phyloP scores from a whole-genome alignment of 2,888 invertebrate genomes.

The Tridacna crocea region DNA sequence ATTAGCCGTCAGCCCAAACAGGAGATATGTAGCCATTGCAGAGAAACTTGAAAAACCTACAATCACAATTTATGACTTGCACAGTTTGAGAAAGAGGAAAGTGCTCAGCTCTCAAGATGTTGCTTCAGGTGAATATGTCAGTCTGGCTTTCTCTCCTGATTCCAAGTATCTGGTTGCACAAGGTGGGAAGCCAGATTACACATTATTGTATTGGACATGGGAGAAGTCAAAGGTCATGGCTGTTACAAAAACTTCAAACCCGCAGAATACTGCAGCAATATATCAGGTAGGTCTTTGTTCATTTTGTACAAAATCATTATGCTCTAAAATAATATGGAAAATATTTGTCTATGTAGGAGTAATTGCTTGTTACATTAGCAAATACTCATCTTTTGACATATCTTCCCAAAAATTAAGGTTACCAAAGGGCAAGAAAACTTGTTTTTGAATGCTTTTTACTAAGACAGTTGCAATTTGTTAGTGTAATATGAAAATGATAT shows the following conservation, averaged over 20 bases:
- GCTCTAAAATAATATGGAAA: too few relatives aligned
- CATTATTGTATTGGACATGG: conserved; percentile 92
- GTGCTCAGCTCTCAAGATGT: conserved; percentile 83
- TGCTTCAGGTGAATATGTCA: conserved; percentile 88
- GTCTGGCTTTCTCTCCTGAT: conserved; percentile 92
- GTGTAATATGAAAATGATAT: too few relatives aligned
- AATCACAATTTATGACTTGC: conserved; percentile 85
- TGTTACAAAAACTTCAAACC: conserved; percentile 88
- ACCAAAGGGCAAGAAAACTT: too few relatives aligned
- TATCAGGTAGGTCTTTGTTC: conserved; percentile 85
- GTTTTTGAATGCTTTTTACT: too few relatives aligned
- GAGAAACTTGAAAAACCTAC: conserved; percentile 84
- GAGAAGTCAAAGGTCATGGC: conserved; percentile 93
- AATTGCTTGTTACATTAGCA: too few relatives aligned
- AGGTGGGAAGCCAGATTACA: conserved; percentile 93
- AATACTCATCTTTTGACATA: too few relatives aligned
- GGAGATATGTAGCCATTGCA: conserved; percentile 84
- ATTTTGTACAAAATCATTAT: not conserved
- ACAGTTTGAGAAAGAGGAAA: conserved; percentile 84
- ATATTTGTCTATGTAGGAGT: too few relatives aligned
- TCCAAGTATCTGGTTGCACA: conserved; percentile 92
- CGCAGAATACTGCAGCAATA: conserved; percentile 86
- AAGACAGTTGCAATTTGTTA: too few relatives aligned
- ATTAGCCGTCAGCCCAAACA: conserved; percentile 84
- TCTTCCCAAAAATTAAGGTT: too few relatives aligned